phyloP scores from a whole-genome alignment of 1,140 invertebrate genomes.

The Drosophila parabipectinata region DNA sequence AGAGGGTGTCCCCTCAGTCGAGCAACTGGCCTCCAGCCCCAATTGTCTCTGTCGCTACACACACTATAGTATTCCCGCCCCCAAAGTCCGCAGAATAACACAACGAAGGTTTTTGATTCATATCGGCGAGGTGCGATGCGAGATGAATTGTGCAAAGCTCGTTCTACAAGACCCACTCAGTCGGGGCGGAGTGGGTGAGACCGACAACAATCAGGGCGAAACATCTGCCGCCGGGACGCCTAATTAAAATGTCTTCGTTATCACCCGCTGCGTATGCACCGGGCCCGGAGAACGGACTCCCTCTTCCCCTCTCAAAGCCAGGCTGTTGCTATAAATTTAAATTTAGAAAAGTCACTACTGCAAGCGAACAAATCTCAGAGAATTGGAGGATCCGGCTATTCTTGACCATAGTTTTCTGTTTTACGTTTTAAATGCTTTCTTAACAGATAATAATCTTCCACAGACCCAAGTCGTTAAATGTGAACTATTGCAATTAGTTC shows the following conservation, averaged over 20 bases:
- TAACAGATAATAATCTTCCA: too few relatives aligned
- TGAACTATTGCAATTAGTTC: too few relatives aligned
- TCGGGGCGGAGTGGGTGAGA: not conserved
- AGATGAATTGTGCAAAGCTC: constrained; percentile 40
- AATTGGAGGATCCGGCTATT: too few relatives aligned
- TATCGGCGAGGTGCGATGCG: constrained; percentile 20
- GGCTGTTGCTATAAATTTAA: too few relatives aligned
- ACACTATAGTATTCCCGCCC: not conserved
- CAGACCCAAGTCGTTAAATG: too few relatives aligned
- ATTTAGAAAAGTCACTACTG: too few relatives aligned
- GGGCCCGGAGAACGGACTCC: not conserved
- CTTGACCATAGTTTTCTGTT: too few relatives aligned
- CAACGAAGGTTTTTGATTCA: constrained; percentile 37
- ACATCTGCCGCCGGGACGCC: constrained; percentile 23
- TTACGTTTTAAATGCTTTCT: too few relatives aligned
- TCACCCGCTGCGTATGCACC: constrained; percentile 12
- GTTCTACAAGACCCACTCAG: constrained; percentile 47
- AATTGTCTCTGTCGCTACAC: constrained; percentile 2
- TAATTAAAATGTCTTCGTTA: constrained; percentile 51
- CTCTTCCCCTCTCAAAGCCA: too few relatives aligned
- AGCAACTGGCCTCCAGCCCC: too few relatives aligned
- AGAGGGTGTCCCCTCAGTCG: not conserved
- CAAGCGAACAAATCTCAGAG: too few relatives aligned
- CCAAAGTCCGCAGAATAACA: constrained; percentile 38
- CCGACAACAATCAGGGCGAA: constrained; percentile 32